A percentile compares a stretch with the other conserved stretches of the same genome.
Conservation (phyloP, 2,888 invertebrate genomes). For the Gibbula magus region DNA sequence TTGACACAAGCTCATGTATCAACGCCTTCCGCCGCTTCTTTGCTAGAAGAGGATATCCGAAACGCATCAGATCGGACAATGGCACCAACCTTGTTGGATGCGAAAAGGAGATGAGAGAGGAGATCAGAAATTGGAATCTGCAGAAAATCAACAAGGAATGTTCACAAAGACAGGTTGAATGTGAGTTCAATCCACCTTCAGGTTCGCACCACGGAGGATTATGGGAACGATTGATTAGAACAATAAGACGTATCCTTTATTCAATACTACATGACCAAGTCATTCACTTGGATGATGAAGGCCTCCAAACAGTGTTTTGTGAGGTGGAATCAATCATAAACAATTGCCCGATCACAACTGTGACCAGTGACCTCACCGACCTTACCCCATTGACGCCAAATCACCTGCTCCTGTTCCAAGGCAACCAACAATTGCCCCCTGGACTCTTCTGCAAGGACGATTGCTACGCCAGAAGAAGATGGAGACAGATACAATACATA, state of each 20-base stretch:
- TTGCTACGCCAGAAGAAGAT: conserved; percentile 34
- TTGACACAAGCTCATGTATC: conserved; percentile 31
- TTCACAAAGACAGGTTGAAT: conserved; percentile 32
- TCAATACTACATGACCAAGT: conserved; percentile 27
- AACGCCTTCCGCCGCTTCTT: conserved; percentile 36
- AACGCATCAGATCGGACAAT: conserved; percentile 31
- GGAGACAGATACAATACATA: conserved; percentile 45
- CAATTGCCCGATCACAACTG: conserved; percentile 33
- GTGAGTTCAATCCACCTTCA: conserved; percentile 44
- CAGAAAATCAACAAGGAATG: conserved; percentile 28
- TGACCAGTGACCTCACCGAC: conserved; percentile 30
- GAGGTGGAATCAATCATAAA: conserved; percentile 43
- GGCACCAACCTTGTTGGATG: conserved; percentile 41
- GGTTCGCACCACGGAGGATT: conserved; percentile 41
- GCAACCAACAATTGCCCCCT: conserved; percentile 24
- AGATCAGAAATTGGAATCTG: conserved; percentile 35
- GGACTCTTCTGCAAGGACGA: conserved; percentile 36
- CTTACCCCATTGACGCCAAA: conserved; percentile 39
- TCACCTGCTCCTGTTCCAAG: conserved; percentile 32
- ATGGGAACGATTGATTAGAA: conserved; percentile 43
- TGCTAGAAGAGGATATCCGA: conserved; percentile 29
- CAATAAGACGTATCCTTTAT: conserved; percentile 31
- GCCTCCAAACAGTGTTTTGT: conserved; percentile 36
- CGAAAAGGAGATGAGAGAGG: conserved; percentile 33
- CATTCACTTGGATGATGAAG: conserved; percentile 37